Conservation (phyloP, 2,888 invertebrate genomes). For the Hypselothyrea guttata region DNA sequence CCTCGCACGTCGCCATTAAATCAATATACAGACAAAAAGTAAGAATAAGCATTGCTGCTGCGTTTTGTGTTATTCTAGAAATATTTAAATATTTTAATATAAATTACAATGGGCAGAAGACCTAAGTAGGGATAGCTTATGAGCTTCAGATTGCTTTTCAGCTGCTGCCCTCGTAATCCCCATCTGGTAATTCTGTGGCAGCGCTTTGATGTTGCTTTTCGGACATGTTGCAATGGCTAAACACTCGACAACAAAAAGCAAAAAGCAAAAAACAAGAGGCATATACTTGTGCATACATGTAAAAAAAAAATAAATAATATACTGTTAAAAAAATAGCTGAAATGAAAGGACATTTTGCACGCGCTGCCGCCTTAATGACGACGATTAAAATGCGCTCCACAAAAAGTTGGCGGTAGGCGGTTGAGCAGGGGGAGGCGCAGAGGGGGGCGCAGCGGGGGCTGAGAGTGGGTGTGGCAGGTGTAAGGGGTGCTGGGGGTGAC, state of each 20-base stretch:
- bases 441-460: constrained; percentile 37
- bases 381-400: constrained; percentile 69
- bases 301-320: constrained; percentile 5
- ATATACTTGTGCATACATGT: constrained; percentile 8
- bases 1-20: no score
- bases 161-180: not conserved
- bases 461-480: constrained; percentile 1
- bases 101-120: no score
- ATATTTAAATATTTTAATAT: no score
- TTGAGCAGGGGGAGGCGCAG: constrained; percentile 2
- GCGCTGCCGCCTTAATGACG: constrained; percentile 72
- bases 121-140: not conserved
- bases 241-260: constrained; percentile 23
- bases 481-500: constrained; percentile 46
- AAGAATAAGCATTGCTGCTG: no score
- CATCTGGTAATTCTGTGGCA: constrained; percentile 11
- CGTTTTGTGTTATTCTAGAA: no score
- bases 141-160: not conserved
- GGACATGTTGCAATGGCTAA: constrained; percentile 39
- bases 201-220: constrained; percentile 40
- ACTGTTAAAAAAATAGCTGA: constrained; percentile 39
- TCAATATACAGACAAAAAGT: no score
- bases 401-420: constrained; percentile 42
- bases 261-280: constrained; percentile 4
- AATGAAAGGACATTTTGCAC: constrained; percentile 69